Evolutionary conservation across 64 coral and sea anemone genomes (phyloP).

Genomic region (Montipora efflorescens): DNA sequence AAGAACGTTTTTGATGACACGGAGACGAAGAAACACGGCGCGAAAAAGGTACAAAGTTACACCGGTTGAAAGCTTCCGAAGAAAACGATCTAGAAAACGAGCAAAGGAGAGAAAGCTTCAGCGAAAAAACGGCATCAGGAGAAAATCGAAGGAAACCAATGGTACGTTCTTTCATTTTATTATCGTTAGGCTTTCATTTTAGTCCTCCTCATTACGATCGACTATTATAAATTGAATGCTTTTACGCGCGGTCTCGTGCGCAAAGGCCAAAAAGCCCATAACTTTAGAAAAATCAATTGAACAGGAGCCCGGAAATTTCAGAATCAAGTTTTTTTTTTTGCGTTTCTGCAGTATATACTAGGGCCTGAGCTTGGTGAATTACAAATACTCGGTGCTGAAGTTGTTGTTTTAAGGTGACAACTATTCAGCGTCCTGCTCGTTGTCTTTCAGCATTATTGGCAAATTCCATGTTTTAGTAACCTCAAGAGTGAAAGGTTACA

Average conservation of each 20-base stretch:
- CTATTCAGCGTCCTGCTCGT: no score
- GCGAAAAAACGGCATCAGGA: not conserved
- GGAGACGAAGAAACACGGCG: not conserved
- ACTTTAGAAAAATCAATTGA: not conserved
- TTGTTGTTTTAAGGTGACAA: no score
- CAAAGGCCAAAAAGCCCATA: not conserved
- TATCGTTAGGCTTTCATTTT: not conserved
- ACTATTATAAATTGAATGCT: not conserved
- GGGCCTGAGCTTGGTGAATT: no score
- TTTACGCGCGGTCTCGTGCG: not conserved
- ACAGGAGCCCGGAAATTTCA: no score
- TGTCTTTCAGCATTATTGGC: no score
- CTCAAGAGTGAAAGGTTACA: no score
- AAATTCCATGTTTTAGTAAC: no score
- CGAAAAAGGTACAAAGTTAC: constrained; percentile 3
- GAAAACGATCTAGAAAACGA: constrained; percentile 1
- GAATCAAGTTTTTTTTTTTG: no score
- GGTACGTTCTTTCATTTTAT: not conserved
- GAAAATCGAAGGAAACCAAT: not conserved
- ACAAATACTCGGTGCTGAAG: no score
- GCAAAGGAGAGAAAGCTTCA: not conserved
- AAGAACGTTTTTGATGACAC: not conserved
- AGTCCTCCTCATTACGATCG: no score
- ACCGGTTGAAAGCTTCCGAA: not conserved
- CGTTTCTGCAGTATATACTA: no score